Percentiles rank a stretch among this genome's conserved stretches.
Evolutionary conservation across 2,797 vertebrate species (phyloP).

Genomic region (Macropus fuliginosus): DNA sequence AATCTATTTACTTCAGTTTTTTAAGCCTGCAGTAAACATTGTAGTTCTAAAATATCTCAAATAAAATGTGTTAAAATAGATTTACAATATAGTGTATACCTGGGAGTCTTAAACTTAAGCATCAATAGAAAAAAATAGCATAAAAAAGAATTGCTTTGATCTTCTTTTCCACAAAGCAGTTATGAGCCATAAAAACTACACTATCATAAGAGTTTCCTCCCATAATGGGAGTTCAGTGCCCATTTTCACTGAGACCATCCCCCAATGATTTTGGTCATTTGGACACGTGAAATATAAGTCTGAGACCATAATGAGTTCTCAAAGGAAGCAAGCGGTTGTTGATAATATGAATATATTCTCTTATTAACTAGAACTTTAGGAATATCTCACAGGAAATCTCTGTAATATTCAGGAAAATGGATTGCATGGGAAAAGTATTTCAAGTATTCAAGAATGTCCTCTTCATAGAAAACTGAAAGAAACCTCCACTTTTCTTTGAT

Average conservation of each 20-base stretch:
- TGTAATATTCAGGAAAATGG: slow-evolving; percentile 68
- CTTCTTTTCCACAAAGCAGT: neutral
- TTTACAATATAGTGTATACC: neutral
- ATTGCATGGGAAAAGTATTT: slow-evolving; percentile 70
- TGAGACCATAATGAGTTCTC: slow-evolving; percentile 68
- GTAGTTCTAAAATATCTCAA: slow-evolving; percentile 12
- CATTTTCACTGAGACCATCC: slow-evolving; percentile 51
- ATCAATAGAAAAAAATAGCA: slow-evolving; percentile 7
- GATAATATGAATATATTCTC: slow-evolving; percentile 70
- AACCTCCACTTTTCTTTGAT: neutral
- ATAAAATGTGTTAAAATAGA: slow-evolving; percentile 20
- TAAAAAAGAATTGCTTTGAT: neutral
- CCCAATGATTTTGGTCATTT: slow-evolving; percentile 71
- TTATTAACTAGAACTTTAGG: slow-evolving; percentile 67
- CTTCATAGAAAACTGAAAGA: slow-evolving; percentile 22
- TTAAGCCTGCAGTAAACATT: slow-evolving; percentile 44
- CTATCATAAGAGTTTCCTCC: slow-evolving; percentile 11
- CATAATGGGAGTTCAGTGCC: slow-evolving; percentile 25
- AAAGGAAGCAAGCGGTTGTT: slow-evolving; percentile 75
- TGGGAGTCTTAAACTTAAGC: slow-evolving; percentile 1
- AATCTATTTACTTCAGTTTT: slow-evolving; percentile 25
- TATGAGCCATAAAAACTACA: slow-evolving; percentile 40
- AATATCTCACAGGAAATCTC: slow-evolving; percentile 66
- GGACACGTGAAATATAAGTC: slow-evolving; percentile 61
- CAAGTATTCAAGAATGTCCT: slow-evolving; percentile 46